Evolutionary conservation across 2,888 invertebrate species (phyloP).

Genomic region (Xanthostigma xanthostigma): DNA sequence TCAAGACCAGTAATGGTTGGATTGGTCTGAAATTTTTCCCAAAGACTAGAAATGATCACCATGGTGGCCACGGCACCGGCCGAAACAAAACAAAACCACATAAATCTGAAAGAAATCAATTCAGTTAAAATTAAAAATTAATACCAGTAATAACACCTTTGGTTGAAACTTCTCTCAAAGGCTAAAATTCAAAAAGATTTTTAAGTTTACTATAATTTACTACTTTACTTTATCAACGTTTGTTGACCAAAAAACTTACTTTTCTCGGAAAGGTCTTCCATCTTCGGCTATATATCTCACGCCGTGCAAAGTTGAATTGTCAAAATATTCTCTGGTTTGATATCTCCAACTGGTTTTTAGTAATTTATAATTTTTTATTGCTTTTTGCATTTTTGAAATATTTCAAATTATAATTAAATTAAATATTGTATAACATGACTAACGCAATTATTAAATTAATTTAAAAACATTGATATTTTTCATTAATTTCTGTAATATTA

Average conservation of each 20-base stretch:
- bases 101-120: conserved; percentile 37
- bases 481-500: too few relatives aligned
- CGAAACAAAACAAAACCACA: conserved; percentile 60
- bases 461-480: too few relatives aligned
- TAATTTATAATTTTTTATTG: conserved; percentile 12
- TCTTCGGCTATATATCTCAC: conserved; percentile 64
- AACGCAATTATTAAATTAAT: too few relatives aligned
- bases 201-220: too few relatives aligned
- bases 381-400: background rate
- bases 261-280: conserved; percentile 60
- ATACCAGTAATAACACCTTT: too few relatives aligned
- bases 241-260: conserved; percentile 32
- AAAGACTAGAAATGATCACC: conserved; percentile 59
- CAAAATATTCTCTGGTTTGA: conserved; percentile 59
- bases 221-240: conserved; percentile 1
- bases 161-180: too few relatives aligned
- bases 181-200: background rate
- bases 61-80: conserved; percentile 52
- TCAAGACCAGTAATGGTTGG: conserved; percentile 70
- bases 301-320: conserved; percentile 63
- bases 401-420: too few relatives aligned
- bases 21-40: conserved; percentile 73
- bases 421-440: too few relatives aligned
- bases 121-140: too few relatives aligned
- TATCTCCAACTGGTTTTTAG: conserved; percentile 49